Base-by-base conservation (phyloP, 2,888 invertebrate genomes). In the Stenodema calcarata region DNA sequence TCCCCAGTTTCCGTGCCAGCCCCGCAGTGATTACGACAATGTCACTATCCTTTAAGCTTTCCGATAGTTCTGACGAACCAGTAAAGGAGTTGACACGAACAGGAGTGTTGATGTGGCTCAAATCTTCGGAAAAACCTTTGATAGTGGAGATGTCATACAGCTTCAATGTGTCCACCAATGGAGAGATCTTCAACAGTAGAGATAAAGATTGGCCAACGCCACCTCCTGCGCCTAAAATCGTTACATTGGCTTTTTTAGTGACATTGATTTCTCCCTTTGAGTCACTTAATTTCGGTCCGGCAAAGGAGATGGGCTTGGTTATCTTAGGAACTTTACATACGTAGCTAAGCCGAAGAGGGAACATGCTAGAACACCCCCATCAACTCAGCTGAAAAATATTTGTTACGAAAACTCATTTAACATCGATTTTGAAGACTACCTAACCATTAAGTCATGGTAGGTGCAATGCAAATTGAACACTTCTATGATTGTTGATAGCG, bases 1-100 rank as follows among this genome's bases (percentile, higher is more conserved):
- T 99, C 91, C 99, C 99, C n/a, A 99, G 99, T 92, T 99, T 99
- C 90, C 99, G 95, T 85, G 99, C 99, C 1, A 99, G 98, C 87
- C 99, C 99, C 86, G 99, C 99, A 0, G 99, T 99, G 90, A 99
- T 97, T 87, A 99, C 95, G 14, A 99, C 97, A 16, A 98, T 93
- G 91, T 98, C 94, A 4, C 94, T 93, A 91, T 96, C 95, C 91
- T 94, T 94, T 88, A 99, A 93, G 79, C 97, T 75, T 88, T 90
- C 90, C 88, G 92, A 92, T 27, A 98, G 92, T 89, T 96, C 93
- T 0, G 96, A 96, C 0, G 95, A 93, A n/a, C 98, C 98, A 89
- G 93, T 93, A 91, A 92, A 94, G n/a, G 94, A 95, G 41, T 91
- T 93, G 88, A 96, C 96, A 92, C 95, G 94, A 90, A 97, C 95